phyloP scores from a whole-genome alignment of 2,113 vertebrate genomes.

The Equus przewalskii region DNA sequence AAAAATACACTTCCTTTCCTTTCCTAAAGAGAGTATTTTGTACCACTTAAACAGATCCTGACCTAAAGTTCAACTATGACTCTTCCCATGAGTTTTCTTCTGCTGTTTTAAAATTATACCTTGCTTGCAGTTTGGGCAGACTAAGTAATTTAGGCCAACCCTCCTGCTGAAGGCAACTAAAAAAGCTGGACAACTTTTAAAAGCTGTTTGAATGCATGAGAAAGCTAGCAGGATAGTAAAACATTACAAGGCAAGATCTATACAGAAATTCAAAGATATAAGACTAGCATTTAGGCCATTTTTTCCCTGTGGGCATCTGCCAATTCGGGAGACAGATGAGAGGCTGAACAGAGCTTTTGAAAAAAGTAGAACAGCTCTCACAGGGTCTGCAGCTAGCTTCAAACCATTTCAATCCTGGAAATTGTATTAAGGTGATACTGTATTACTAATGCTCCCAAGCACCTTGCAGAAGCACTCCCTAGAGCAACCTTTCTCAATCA shows the following conservation, averaged over 20 bases:
- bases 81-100: slow-evolving; percentile 42
- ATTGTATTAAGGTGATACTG: slow-evolving; percentile 8
- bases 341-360: slow-evolving; percentile 22
- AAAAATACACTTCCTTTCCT: slow-evolving; percentile 36
- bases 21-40: slow-evolving; percentile 42
- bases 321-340: slow-evolving; percentile 49
- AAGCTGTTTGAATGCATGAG: slow-evolving; percentile 62
- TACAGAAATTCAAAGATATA: slow-evolving; percentile 68
- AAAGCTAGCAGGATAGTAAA: slow-evolving; percentile 54
- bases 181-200: slow-evolving; percentile 36
- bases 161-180: slow-evolving; percentile 57
- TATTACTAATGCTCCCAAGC: background rate
- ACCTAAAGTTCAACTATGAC: slow-evolving; percentile 8
- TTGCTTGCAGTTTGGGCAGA: slow-evolving; percentile 34
- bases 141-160: slow-evolving; percentile 68
- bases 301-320: slow-evolving; percentile 64
- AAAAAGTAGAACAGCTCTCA: slow-evolving; percentile 75
- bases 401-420: slow-evolving; percentile 42
- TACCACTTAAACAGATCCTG: slow-evolving; percentile 24
- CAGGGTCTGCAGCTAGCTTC: slow-evolving; percentile 29
- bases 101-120: slow-evolving; percentile 57
- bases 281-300: slow-evolving; percentile 69
- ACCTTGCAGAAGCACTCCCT: background rate
- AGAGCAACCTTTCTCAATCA: slow-evolving; percentile 22
- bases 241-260: slow-evolving; percentile 57